These are phyloP conservation scores for Drosophila cracens DNA, from an alignment of 2,888 invertebrate species.

Conservation along the genomic window DNA sequence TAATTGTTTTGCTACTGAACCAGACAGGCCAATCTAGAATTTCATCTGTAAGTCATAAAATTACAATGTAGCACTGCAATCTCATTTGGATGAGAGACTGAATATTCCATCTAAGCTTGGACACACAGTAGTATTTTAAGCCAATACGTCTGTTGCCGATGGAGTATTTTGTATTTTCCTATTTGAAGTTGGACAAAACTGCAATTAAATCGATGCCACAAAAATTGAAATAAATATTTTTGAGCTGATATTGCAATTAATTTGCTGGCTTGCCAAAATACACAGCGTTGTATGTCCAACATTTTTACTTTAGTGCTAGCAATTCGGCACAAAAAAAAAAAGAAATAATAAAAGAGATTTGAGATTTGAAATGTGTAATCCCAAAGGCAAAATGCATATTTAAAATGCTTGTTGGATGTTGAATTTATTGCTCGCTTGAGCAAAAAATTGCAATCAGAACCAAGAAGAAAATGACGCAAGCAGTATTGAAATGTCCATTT, in stretches of 20 bases:
- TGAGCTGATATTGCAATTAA: conserved; percentile 57
- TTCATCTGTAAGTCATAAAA: conserved; percentile 21
- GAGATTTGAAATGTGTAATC: conserved; percentile 15
- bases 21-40: conserved; percentile 33
- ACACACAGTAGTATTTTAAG: conserved; percentile 17
- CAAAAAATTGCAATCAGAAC: conserved; percentile 3
- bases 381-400: conserved; percentile 34
- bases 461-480: conserved; percentile 10
- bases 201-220: conserved; percentile 32
- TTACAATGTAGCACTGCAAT: conserved; percentile 16
- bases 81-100: conserved; percentile 18
- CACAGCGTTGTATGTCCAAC: conserved; percentile 14
- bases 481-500: conserved; percentile 9
- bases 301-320: conserved; percentile 31
- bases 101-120: conserved; percentile 12
- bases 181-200: conserved; percentile 21
- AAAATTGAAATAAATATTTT: conserved; percentile 27
- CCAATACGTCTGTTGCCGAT: conserved; percentile 1
- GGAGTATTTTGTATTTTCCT: neutral
- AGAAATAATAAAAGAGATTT: conserved; percentile 15
- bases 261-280: conserved; percentile 43
- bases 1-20: conserved; percentile 55
- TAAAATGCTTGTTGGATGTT: conserved; percentile 8
- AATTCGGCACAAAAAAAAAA: conserved; percentile 1
- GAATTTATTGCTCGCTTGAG: conserved; percentile 5